A percentile compares a stretch with the other conserved stretches of the same genome.
phyloP scores from a whole-genome alignment of 2,797 vertebrate species.

The Odontamblyopus lacepedii region DNA sequence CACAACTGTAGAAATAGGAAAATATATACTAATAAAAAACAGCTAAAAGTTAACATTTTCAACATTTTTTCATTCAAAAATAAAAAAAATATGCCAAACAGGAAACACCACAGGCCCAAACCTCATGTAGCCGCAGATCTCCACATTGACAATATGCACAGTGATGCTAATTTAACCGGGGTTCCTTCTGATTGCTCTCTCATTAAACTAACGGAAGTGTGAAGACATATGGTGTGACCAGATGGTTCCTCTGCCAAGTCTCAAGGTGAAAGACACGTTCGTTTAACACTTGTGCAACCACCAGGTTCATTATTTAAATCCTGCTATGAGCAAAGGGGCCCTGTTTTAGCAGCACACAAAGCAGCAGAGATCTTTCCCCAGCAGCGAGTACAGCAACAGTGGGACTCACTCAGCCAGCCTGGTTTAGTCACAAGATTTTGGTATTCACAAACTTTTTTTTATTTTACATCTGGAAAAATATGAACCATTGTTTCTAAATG shows the following conservation, averaged over 20 bases:
- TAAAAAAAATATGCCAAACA: background rate
- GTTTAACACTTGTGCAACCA: slow-evolving; percentile 11
- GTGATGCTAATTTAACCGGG: slow-evolving; percentile 29
- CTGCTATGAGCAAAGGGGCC: background rate
- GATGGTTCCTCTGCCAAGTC: slow-evolving; percentile 48
- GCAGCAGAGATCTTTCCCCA: background rate
- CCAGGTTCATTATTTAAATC: slow-evolving; percentile 3
- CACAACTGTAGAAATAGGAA: background rate
- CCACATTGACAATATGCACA: slow-evolving; percentile 18
- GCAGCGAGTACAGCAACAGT: background rate
- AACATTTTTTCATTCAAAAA: background rate
- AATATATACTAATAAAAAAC: background rate
- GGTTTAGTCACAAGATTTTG: background rate
- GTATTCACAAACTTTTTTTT: background rate
- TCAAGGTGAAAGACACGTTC: slow-evolving; percentile 50
- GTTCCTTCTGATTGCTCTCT: slow-evolving; percentile 35
- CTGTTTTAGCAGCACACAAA: background rate
- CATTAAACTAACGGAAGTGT: slow-evolving; percentile 38
- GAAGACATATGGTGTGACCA: slow-evolving; percentile 58
- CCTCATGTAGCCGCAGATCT: background rate
- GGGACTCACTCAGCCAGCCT: background rate
- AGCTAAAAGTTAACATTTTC: no score
- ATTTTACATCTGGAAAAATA: background rate
- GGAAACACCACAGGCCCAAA: background rate
- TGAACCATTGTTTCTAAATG: no score